Base-by-base conservation (phyloP, 1,140 invertebrate species). In the Tetraneura akinire region DNA sequence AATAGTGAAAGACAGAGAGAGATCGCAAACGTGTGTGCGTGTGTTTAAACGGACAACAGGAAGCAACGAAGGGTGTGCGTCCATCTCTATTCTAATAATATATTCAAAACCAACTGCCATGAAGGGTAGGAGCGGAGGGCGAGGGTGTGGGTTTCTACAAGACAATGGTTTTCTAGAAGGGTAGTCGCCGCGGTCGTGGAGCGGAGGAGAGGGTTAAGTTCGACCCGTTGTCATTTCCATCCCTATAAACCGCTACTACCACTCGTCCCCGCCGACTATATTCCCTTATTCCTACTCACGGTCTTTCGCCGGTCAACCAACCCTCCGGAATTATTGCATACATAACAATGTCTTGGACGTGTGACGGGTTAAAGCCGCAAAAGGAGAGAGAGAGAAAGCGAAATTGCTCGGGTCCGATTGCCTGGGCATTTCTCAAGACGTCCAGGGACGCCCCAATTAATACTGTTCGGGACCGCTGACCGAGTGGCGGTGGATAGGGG, bases 391-490 rank as follows among this genome's bases (percentile, higher is more conserved):
- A 55, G 71, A 29, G 13, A 55, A 51, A 76, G 53, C 21, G 45
- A 76, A 76, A 76, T 76, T 60, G 73, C 73, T 76, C 73, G 74
- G 74, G 74, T 78, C 74, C 74, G 74, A 78, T 78, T 78, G 74
- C 74, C 74, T 78, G 74, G 55, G 74, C 74, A 78, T 78, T 78
- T 78, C 74, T 78, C 74, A 78, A 78, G 74, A 78, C 74, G 74
- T 78, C 74, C 74, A 62, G 74, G 74, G 74, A 78, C 74, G 74
- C 55, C 74, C 74, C 74, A 78, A 78, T 78, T 78, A 78, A 78
- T 78, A 78, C 74, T 55, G 55, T 60, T 62, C 26, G 5, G 3
- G 29, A 76, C 37, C 13, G n/a, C n/a, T n/a, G n/a, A n/a, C n/a
- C n/a, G n/a, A n/a, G n/a, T n/a, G n/a, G n/a, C n/a, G 14, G 4